Evolutionary conservation across 2,113 vertebrate genomes (phyloP), one percentile per base, ranked within the genome.

Genomic region (Pogona vitticeps): DNA sequence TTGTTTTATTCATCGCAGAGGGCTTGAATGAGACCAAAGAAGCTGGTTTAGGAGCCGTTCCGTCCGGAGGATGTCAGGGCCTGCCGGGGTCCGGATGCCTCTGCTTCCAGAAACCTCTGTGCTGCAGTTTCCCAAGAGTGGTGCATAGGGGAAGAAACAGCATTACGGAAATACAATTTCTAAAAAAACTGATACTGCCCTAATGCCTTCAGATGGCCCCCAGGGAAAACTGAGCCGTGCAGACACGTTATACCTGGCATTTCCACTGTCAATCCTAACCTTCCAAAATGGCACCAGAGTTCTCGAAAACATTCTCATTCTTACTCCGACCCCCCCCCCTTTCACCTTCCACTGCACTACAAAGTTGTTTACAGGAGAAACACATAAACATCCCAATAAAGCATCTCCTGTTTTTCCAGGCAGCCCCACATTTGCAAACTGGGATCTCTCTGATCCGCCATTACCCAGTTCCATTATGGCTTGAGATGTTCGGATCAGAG

Each of bases 1-100:
- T 94, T 93, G 85, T 86, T 92, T 91, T 84, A 5, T 0, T 42
- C 26, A 0, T 52, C 33, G 18, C 88, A 31, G 83, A 88, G 28
- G 0, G 18, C 65, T 46, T 28, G 17, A 3, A 88, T 0, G 9
- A 58, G 68, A 0, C 63, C 56, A 2, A 65, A 56, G 72, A 76
- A 61, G 77, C 85, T 2, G 40, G 56, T 0, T 52, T 23, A 59
- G 17, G 3, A 85, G 21, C 46, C 77, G 84, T 84, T 84, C 92
- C 86, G 4, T 73, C 0, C 52, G 46, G 38, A 2, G 1, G 88
- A 92, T 56, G 70, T 68, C 90, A 83, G 26, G 83, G 1, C 33
- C 56, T 0, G 18, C 2, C 0, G 28, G 72, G 26, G 12, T 26
- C 81, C 76, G 20, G 71, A 10, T 38, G 10, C 72, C 80, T 10